Base-by-base conservation (phyloP, 2,888 invertebrate species). In the Glomeris marginata region DNA sequence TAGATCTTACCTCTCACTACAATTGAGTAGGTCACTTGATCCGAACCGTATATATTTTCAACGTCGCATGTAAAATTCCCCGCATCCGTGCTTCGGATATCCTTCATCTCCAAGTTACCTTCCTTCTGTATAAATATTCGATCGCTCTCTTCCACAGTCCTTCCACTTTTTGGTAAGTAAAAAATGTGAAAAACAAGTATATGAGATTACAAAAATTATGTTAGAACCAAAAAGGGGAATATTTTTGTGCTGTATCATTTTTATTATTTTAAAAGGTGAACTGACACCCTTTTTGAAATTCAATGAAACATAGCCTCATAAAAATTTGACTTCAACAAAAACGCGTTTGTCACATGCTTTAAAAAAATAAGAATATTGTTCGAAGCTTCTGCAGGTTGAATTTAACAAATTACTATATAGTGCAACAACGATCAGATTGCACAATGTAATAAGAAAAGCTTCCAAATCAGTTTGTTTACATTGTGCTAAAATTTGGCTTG, bases 1-100 rank as follows among this genome's bases (percentile, higher is more conserved):
- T 28, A 3, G 28, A 28, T 47, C 38, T 45, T 50, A 52, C 52
- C 52, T 52, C 51, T 50, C 20, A 52, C 45, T n/a, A 50, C 38
- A 13, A 52, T 47, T 18, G 34, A 36, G 36, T 52, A 52, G 5
- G 40, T 36, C 22, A 52, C 51, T 43, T 41, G 35, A 44, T 52
- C 52, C 38, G 38, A 50, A n/a, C 52, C 52, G 33, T 52, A 52
- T 3, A 52, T 52, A 33, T 52, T 52, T 44, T 52, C 52, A 15
- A 52, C 50, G 37, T 52, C 52, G 41, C 52, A 52, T 18, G 52
- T 45, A 43, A 50, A 52, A 41, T 52, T 52, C 6, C 49, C 50
- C 11, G 50, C 46, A 51, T 52, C 50, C 46, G 15, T 47, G 21
- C 48, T 51, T 16, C 42, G 37, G 16, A 47, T 41, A 34, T 52